Percentiles rank a stretch among this genome's conserved stretches.
Conservation (phyloP, 2,888 invertebrate species). For the Melanchra persicariae region DNA sequence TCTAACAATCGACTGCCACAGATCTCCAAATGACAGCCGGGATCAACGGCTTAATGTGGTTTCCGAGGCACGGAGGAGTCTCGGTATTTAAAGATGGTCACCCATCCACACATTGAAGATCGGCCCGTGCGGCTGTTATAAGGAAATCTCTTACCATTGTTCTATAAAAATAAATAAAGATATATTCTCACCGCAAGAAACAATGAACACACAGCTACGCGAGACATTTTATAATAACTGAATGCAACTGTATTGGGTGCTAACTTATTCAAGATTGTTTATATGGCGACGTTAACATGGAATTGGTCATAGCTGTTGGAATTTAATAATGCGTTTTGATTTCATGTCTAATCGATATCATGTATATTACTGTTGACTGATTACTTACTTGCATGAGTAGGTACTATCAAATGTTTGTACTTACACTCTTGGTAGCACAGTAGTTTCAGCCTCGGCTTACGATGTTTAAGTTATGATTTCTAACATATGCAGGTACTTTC, state of each 20-base stretch:
- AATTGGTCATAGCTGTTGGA: constrained; percentile 33
- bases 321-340: constrained; percentile 32
- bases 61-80: too few species aligned
- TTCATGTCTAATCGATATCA: constrained; percentile 23
- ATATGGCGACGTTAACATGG: background rate
- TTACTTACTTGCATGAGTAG: constrained; percentile 2
- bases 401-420: background rate
- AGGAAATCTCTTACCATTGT: too few species aligned
- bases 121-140: too few species aligned
- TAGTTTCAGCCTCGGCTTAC: too few species aligned
- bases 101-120: too few species aligned
- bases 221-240: constrained; percentile 34
- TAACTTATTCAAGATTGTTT: background rate
- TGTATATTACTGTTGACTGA: constrained; percentile 21
- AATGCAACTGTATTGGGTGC: background rate
- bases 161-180: background rate
- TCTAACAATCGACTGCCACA: too few species aligned
- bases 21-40: too few species aligned
- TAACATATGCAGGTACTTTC: too few species aligned
- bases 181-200: constrained; percentile 49
- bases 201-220: constrained; percentile 32
- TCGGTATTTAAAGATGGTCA: too few species aligned
- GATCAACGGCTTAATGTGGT: too few species aligned
- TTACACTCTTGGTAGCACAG: too few species aligned
- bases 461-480: too few species aligned